Conservation (phyloP, 2,888 invertebrate species). For the Timema podura region DNA sequence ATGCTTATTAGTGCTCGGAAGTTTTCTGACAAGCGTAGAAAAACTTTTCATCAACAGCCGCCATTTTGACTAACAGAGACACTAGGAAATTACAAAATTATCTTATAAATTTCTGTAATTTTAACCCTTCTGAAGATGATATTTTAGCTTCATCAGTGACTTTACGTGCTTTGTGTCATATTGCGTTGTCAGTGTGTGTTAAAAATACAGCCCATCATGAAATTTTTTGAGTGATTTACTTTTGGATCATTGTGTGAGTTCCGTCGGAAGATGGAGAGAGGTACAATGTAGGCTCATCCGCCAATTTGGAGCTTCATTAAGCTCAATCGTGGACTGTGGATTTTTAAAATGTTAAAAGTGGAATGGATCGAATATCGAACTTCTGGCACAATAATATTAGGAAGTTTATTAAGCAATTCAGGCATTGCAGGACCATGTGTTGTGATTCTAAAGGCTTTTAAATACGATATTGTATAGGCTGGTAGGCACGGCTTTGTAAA, state of each 20-base stretch:
- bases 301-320: constrained; percentile 67
- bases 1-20: constrained; percentile 51
- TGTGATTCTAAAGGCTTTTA: constrained; percentile 44
- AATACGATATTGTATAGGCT: constrained; percentile 41
- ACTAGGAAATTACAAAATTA: constrained; percentile 70
- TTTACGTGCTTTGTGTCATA: constrained; percentile 32
- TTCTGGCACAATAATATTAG: constrained; percentile 52
- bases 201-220: constrained; percentile 41
- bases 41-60: constrained; percentile 94
- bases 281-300: constrained; percentile 46
- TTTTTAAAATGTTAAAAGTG: constrained; percentile 71
- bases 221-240: constrained; percentile 34
- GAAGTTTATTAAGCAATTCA: constrained; percentile 40
- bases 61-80: constrained; percentile 85
- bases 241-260: constrained; percentile 64
- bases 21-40: constrained; percentile 90
- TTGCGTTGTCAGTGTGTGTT: constrained; percentile 43
- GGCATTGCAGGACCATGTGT: constrained; percentile 47
- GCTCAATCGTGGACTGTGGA: constrained; percentile 72
- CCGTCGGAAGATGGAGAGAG: constrained; percentile 71
- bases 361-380: constrained; percentile 67
- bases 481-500: constrained; percentile 54
- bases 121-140: constrained; percentile 38
- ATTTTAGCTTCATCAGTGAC: constrained; percentile 40
- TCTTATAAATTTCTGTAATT: constrained; percentile 62